These are phyloP conservation scores for Hyperoplus immaculatus DNA, from an alignment of 2,797 vertebrate genomes.

Conservation along the genomic window DNA sequence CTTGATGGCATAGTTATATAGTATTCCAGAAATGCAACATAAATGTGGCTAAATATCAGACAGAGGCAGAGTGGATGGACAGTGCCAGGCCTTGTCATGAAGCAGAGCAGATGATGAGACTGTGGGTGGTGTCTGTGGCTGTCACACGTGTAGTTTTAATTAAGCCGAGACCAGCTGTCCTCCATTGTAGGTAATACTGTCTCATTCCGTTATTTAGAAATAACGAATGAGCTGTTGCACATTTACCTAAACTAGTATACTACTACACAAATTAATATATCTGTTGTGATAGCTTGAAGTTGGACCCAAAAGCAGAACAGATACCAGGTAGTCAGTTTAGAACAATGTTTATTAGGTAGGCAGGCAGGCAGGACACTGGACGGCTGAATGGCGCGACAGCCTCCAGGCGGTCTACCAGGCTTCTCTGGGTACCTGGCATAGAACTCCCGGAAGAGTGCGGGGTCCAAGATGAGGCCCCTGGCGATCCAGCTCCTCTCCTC, in stretches of 20 bases:
- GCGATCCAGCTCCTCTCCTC: too few species aligned
- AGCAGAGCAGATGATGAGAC: conserved; percentile 72
- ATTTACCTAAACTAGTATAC: neutral
- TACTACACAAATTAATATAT: conserved; percentile 1
- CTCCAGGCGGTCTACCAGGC: too few species aligned
- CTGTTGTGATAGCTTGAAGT: neutral
- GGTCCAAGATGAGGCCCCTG: too few species aligned
- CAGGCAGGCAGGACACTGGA: too few species aligned
- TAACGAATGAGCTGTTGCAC: neutral
- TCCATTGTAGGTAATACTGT: conserved; percentile 20
- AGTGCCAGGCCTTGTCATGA: conserved; percentile 20
- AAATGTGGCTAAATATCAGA: neutral
- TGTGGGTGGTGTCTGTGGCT: conserved; percentile 64
- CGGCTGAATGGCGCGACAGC: too few species aligned
- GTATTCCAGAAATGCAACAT: conserved; percentile 8
- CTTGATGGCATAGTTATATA: neutral
- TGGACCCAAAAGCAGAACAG: too few species aligned
- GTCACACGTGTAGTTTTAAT: conserved; percentile 69
- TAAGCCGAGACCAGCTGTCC: conserved; percentile 69
- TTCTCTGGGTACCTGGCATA: too few species aligned
- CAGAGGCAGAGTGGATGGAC: conserved; percentile 33
- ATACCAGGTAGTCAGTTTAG: too few species aligned
- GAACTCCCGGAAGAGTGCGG: too few species aligned
- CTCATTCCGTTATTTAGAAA: conserved; percentile 24
- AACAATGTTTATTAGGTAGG: too few species aligned